Evolutionary conservation across 2,113 vertebrate genomes (phyloP).

Genomic region (Lynx canadensis): DNA sequence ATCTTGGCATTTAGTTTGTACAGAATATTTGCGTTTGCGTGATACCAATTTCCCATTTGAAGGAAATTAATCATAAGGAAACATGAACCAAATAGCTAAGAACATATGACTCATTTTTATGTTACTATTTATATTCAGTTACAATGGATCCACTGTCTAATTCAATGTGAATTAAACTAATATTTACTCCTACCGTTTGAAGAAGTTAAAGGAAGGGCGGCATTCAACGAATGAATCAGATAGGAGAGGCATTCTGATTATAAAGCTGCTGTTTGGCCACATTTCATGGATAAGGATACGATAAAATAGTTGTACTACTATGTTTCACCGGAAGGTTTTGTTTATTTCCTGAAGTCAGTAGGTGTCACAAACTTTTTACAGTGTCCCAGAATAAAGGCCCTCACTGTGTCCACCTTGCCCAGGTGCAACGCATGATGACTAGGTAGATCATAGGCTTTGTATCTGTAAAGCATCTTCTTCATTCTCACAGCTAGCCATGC

Average conservation of each 20-base stretch:
- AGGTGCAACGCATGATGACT: not conserved
- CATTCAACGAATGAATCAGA: not conserved
- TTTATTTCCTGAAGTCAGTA: constrained; percentile 44
- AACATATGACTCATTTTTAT: constrained; percentile 1
- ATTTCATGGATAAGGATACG: not conserved
- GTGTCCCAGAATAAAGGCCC: not conserved
- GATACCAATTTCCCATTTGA: not conserved
- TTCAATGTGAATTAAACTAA: constrained; percentile 19
- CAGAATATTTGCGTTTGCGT: not conserved
- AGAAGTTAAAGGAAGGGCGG: constrained; percentile 18
- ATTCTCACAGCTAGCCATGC: not conserved
- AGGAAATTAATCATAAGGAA: constrained; percentile 15
- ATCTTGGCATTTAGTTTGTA: not conserved
- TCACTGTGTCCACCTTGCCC: not conserved
- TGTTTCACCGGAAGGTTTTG: not conserved
- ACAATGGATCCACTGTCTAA: not conserved
- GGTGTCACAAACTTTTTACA: not conserved
- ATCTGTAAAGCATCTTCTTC: not conserved
- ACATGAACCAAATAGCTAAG: not conserved
- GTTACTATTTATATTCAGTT: not conserved
- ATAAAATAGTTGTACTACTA: not conserved
- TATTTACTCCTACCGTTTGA: not conserved
- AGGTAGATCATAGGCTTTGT: not conserved
- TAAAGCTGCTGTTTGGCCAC: not conserved
- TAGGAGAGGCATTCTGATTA: not conserved